Conservation (phyloP, 1,140 invertebrate genomes). For the Diploscapter pachys region DNA sequence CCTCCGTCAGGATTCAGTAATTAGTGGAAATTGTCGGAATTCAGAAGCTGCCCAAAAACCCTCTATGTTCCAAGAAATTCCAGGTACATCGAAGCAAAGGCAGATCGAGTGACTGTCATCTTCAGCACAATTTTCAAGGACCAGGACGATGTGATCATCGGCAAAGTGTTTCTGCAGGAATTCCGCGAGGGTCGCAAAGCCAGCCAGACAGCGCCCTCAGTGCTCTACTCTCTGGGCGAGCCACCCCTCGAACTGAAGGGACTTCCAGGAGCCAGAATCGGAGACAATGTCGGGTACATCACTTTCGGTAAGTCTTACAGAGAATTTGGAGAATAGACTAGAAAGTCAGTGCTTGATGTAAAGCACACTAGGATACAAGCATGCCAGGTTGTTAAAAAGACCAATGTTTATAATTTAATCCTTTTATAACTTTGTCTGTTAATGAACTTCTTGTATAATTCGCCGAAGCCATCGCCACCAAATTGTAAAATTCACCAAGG, state of each 20-base stretch:
- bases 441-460: too few species aligned
- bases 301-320: conserved; percentile 79
- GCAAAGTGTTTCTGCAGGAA: conserved; percentile 97
- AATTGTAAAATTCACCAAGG: too few species aligned
- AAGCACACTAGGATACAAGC: too few species aligned
- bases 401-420: too few species aligned
- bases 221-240: conserved; percentile 76
- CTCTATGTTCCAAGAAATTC: conserved; percentile 30
- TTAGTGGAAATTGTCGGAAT: too few species aligned
- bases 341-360: too few species aligned
- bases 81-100: conserved; percentile 95
- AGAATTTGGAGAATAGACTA: not conserved
- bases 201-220: conserved; percentile 77
- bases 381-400: too few species aligned
- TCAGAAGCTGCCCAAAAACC: too few species aligned
- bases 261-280: conserved; percentile 79
- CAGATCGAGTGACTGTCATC: conserved; percentile 95
- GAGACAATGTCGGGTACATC: conserved; percentile 97
- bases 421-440: too few species aligned
- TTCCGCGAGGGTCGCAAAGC: conserved; percentile 93
- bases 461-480: too few species aligned
- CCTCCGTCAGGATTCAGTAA: too few species aligned
- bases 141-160: conserved; percentile 95
- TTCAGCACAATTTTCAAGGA: conserved; percentile 98
- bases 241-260: conserved; percentile 90